Evolutionary conservation across 2,113 vertebrate species (phyloP), one percentile per base, ranked within the genome.

Genomic region (Vulpes ferrilata): DNA sequence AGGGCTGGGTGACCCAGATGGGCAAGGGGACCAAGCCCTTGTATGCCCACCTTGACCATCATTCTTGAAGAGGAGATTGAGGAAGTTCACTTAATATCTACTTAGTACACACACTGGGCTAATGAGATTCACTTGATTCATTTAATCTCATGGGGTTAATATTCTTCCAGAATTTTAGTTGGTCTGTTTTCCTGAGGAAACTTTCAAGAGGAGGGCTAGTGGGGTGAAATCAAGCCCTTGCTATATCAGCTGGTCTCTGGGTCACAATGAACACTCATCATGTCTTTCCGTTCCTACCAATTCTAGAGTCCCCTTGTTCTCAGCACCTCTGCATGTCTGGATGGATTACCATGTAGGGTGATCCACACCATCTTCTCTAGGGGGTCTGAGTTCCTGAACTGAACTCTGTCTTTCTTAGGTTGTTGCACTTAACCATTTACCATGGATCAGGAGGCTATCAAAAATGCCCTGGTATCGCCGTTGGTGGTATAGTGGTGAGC

Each of bases 401-500:
- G 43, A 43, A 55, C 59, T 27, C 30, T 23, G 9, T 23, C 48
- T 35, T 76, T 62, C 22, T 93, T 19, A 67, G 59, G 53, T 11
- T 85, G 16, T 10, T n/a, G 15, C 20, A 13, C n/a, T 73, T 43
- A 22, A 16, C 65, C 11, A 3, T 43, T 59, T 43, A 8, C 84
- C 12, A 10, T 27, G 1, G 12, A 25, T 48, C 13, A 51, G 48
- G 7, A 43, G 3, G 27, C 16, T 60, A 55, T 43, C 5, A 35
- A 8, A 53, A 94, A n/a, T 15, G 25, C 6, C 20, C 59, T 19
- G 43, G 43, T 43, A 43, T 43, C 43, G 5, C 43, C 98, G 98
- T 98, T 99, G 99, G 98, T 99, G 98, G 98, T 99, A 99, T 98
- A 99, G 98, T 99, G 98, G 99, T 99, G 97, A 99, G 98, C 99